Percentiles rank a stretch among this genome's conserved stretches.
Conservation (phyloP, 2,113 vertebrate genomes). For the Anser cygnoides region DNA sequence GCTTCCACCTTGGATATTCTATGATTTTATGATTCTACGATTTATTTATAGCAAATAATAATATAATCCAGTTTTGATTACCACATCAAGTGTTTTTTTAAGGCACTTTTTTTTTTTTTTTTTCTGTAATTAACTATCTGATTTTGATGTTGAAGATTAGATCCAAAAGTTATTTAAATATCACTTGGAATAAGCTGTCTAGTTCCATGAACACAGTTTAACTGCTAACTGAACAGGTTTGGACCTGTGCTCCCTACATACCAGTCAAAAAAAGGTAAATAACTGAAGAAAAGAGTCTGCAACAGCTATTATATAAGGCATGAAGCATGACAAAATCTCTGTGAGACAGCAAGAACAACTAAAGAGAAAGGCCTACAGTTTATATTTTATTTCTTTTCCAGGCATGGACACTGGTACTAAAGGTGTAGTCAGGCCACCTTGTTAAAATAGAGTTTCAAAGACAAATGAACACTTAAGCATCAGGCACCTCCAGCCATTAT, state of each 20-base stretch:
- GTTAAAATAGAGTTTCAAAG: background rate
- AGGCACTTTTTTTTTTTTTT: background rate
- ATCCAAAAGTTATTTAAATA: accelerated
- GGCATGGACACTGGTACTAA: background rate
- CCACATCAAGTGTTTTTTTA: background rate
- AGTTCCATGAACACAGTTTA: background rate
- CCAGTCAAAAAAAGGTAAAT: accelerated
- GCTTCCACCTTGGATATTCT: too few relatives aligned
- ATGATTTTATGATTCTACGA: too few relatives aligned
- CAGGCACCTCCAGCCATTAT: background rate
- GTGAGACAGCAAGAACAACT: background rate
- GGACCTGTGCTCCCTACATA: accelerated
- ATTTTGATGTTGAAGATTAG: background rate
- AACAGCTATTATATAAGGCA: background rate
- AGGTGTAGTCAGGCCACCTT: background rate
- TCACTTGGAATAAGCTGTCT: background rate
- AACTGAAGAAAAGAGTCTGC: background rate
- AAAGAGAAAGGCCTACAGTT: background rate
- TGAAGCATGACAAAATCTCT: background rate
- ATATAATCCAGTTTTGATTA: background rate
- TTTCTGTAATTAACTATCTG: background rate
- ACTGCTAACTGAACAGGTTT: accelerated
- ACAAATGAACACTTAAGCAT: background rate
- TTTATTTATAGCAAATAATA: too few relatives aligned
- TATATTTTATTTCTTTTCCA: background rate